Evolutionary conservation across 2,113 vertebrate species (phyloP), one percentile per base, ranked within the genome.

Genomic region (Cottus gobio): DNA sequence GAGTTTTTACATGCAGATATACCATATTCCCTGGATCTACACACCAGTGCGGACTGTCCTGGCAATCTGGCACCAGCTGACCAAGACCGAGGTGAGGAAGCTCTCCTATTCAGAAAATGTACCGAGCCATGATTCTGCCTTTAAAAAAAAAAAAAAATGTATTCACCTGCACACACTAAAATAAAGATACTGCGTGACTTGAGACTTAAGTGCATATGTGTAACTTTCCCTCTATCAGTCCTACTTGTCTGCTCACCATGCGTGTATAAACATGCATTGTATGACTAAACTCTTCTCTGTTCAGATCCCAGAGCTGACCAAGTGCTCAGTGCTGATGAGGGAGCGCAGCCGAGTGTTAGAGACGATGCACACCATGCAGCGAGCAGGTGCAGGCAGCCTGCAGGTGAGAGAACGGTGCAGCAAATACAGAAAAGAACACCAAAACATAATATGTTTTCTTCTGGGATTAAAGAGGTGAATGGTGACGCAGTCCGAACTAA

Each of bases 21-120:
- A 83, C 72, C 84, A 87, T 15, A 36, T 91, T n/a, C 91, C 92
- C 20, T 93, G 87, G 92, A 83, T 92, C 36, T 82, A 82, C 74
- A 75, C 80, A 2, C 84, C 89, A 0, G 72, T 91, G 48, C 70
- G 91, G 79, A 90, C 80, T 44, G 60, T 79, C n/a, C 48, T 90
- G 42, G 86, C 89, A 44, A 74, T 92, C 50, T 90, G 90, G 88
- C 80, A 90, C 36, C 91, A 93, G 61, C 58, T 91, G 30, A 87
- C 80, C 5, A 94, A 92, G 80, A 74, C 66, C 13, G 88, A 91
- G 88, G 93, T 91, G 77, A 89, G 78, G 9, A 65, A 56, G 11
- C 52, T 42, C 34, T 30, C 37, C 15, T 62, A 4, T 66, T 61
- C 15, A 54, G 11, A 58, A 57, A 22, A 2, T 42, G 2, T 7